phyloP scores from a whole-genome alignment of 2,113 vertebrate species.

The Semicossyphus pulcher region DNA sequence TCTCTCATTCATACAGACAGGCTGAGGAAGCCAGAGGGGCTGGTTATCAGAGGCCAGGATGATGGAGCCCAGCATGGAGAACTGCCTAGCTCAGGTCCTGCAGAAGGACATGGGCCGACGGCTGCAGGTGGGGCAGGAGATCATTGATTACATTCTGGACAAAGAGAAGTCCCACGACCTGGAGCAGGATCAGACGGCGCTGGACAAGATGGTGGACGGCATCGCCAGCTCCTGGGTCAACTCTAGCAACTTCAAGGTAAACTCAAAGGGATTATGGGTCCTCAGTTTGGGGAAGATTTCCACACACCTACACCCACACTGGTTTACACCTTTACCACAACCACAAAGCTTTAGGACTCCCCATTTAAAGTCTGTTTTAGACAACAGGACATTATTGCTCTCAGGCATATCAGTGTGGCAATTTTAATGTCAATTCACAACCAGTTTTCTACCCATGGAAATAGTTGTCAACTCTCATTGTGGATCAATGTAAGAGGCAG shows the following conservation, averaged over 20 bases:
- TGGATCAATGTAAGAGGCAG: background rate
- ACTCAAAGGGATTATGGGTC: background rate
- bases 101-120: slow-evolving; percentile 97
- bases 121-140: slow-evolving; percentile 95
- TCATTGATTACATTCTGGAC: slow-evolving; percentile 95
- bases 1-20: slow-evolving; percentile 21
- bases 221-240: slow-evolving; percentile 97
- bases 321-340: background rate
- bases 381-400: too few species aligned
- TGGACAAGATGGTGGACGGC: slow-evolving; percentile 98
- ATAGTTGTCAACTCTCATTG: background rate
- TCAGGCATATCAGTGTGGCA: background rate
- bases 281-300: background rate
- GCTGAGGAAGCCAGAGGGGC: slow-evolving; percentile 39
- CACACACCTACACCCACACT: background rate
- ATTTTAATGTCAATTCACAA: background rate
- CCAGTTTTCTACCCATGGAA: background rate
- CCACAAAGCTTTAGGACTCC: background rate
- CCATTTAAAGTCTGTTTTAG: background rate
- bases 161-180: slow-evolving; percentile 94
- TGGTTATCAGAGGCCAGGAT: slow-evolving; percentile 59
- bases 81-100: slow-evolving; percentile 92
- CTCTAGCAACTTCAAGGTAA: slow-evolving; percentile 99
- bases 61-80: slow-evolving; percentile 97
- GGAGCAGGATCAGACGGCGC: slow-evolving; percentile 94